phyloP scores from a whole-genome alignment of 1,140 invertebrate species.

The Trichonephila clavipes region DNA sequence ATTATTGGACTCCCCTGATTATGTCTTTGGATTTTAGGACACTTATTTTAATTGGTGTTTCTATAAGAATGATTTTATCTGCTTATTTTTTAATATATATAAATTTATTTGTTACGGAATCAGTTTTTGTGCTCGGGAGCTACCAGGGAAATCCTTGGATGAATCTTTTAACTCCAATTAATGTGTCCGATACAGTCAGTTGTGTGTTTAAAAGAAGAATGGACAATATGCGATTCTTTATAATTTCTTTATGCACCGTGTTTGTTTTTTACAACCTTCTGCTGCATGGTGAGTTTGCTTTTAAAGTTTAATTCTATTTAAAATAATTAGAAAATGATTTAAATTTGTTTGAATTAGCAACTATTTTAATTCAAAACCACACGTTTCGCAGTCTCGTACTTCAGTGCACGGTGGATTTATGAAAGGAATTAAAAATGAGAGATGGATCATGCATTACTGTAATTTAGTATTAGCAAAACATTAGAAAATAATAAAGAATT shows the following conservation, averaged over 20 bases:
- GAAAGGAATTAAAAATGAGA: too few relatives aligned
- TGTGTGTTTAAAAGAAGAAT: conserved; percentile 57
- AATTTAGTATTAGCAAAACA: too few relatives aligned
- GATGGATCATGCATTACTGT: too few relatives aligned
- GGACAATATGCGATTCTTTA: conserved; percentile 58
- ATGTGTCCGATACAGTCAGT: conserved; percentile 49
- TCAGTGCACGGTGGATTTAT: too few relatives aligned
- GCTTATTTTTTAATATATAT: conserved; percentile 48
- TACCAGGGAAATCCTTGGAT: conserved; percentile 49
- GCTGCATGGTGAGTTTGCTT: conserved; percentile 37
- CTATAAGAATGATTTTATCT: background rate
- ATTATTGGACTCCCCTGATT: conserved; percentile 3
- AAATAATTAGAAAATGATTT: too few relatives aligned
- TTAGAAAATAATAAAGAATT: too few relatives aligned
- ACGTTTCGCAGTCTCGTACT: too few relatives aligned
- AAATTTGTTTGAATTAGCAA: too few relatives aligned
- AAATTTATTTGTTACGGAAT: conserved; percentile 33
- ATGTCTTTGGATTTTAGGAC: background rate
- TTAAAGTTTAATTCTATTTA: background rate
- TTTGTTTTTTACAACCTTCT: conserved; percentile 24
- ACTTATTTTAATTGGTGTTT: conserved; percentile 9
- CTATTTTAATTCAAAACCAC: too few relatives aligned
- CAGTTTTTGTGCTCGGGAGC: conserved; percentile 54
- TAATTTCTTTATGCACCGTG: conserved; percentile 1
- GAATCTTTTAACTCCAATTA: conserved; percentile 58